These are phyloP conservation scores for Myzus persicae DNA, from an alignment of 1,140 invertebrate genomes.

Conservation along the genomic window DNA sequence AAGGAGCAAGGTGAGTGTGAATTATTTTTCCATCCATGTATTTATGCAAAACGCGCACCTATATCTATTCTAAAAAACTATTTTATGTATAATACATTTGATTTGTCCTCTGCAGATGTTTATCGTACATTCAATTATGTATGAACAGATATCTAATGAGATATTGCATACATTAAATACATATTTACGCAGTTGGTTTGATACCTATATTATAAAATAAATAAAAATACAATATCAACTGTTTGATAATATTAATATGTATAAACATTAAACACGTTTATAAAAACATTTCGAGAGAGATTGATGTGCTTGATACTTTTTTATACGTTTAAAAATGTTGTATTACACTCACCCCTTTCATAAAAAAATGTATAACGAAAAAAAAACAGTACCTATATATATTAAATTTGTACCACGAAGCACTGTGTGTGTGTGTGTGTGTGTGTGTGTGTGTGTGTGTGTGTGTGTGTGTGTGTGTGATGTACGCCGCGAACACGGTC, in stretches of 20 bases:
- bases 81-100: neutral
- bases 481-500: slow-evolving; percentile 1
- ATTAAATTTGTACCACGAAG: neutral
- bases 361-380: neutral
- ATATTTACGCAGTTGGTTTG: neutral
- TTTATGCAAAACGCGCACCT: neutral
- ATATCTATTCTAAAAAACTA: neutral
- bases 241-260: no score
- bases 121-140: neutral
- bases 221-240: no score
- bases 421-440: neutral
- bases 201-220: no score
- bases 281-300: neutral
- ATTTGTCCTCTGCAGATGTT: neutral
- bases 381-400: neutral
- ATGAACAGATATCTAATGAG: neutral
- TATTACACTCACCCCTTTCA: neutral
- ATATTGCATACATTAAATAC: neutral
- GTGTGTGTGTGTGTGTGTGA: neutral
- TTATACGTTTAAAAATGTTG: neutral
- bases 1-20: neutral
- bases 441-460: neutral
- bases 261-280: neutral
- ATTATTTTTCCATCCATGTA: neutral
- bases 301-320: neutral